Evolutionary conservation across 2,888 invertebrate genomes (phyloP).

Genomic region (Calameuta pallipes): DNA sequence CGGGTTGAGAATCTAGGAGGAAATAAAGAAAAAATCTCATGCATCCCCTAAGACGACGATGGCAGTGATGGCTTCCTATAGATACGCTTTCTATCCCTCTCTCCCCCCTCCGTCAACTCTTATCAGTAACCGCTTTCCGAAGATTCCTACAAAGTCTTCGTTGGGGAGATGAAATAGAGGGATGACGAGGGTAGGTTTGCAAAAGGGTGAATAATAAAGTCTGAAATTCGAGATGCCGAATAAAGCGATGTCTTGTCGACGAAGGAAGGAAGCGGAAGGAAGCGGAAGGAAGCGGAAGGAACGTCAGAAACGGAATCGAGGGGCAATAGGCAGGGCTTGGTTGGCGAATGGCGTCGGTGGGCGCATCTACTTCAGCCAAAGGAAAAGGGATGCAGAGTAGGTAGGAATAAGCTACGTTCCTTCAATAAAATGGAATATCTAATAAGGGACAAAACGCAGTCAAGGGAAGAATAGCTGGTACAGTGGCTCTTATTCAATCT

Average conservation of each 20-base stretch:
- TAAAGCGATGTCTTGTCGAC: slow-evolving; percentile 59
- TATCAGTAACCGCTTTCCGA: not conserved
- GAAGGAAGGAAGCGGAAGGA: slow-evolving; percentile 33
- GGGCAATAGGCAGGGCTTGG: slow-evolving; percentile 8
- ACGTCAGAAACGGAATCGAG: slow-evolving; percentile 11
- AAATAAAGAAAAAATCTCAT: not conserved
- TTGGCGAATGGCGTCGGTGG: slow-evolving; percentile 15
- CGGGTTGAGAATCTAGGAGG: not conserved
- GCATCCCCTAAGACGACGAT: not conserved
- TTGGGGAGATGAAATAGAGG: not conserved
- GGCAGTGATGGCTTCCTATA: not conserved
- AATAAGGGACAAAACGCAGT: slow-evolving; percentile 58
- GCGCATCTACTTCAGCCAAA: slow-evolving; percentile 22
- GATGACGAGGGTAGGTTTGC: slow-evolving; percentile 33
- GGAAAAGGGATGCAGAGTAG: slow-evolving; percentile 27
- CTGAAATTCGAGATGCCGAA: slow-evolving; percentile 63
- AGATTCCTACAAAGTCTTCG: not conserved
- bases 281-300: slow-evolving; percentile 30
- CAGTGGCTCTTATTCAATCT: slow-evolving; percentile 6
- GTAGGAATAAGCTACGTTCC: slow-evolving; percentile 40
- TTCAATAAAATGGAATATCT: slow-evolving; percentile 63
- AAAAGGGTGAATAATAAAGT: slow-evolving; percentile 64
- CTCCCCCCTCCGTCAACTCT: not conserved
- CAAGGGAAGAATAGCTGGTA: slow-evolving; percentile 46
- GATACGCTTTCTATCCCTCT: not conserved